Evolutionary conservation across 2,797 vertebrate genomes (phyloP), one percentile per base, ranked within the genome.

Genomic region (Oceanodroma leucorhoa): DNA sequence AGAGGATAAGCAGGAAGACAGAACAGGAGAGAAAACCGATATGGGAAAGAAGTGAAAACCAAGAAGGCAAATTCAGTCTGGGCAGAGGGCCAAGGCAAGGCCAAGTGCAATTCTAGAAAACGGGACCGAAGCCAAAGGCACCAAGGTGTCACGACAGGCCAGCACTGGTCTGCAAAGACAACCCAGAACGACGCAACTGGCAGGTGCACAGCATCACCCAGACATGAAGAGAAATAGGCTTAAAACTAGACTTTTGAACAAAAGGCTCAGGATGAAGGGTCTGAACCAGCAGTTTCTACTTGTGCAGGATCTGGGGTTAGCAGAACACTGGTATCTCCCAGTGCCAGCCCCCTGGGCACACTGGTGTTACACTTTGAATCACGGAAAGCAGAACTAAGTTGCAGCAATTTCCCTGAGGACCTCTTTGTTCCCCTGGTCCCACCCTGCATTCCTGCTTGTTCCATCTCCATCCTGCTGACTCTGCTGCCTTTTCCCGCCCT

Each of bases 61-160:
- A 95, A 96, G 95, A 90, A 88, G 86, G 86, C 75, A 71, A 94
- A 94, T 90, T 93, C 75, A 40, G 81, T 21, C 94, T 96, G 95
- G 95, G 95, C 94, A 91, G 70, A 71, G 60, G 89, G 94, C 95
- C 96, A 97, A 86, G 83, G 70, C 77, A 94, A 90, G 87, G 95
- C 95, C 91, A 95, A 93, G 45, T 82, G 95, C 95, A 96, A 95
- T 67, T 95, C 96, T 97, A 97, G 95, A 93, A 95, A 96, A 95
- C 0, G n/a, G 90, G 60, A 60, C 41, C 0, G 6, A 75, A 94
- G 78, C 78, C 94, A 95, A 58, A 92, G 93, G 93, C 92, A 89
- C 78, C 87, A 51, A 96, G 81, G 91, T 95, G 94, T 92, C 94
- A 92, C 1, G 3, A 89, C 60, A 82, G 83, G 58, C 82, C 23